Evolutionary conservation across 2,888 invertebrate genomes (phyloP).

Genomic region (Stegophylla sp.): DNA sequence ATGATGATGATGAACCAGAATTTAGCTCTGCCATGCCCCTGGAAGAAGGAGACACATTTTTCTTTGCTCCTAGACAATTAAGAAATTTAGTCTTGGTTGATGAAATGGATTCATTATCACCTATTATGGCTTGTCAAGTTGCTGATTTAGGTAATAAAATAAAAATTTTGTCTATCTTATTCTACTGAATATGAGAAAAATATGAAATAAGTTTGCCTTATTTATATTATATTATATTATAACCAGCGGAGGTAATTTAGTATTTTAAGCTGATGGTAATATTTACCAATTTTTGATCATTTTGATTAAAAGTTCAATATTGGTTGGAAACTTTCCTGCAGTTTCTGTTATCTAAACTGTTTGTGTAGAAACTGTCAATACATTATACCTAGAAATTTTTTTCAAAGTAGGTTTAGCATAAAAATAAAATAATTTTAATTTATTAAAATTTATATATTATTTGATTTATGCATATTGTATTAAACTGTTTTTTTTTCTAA

Average conservation of each 20-base stretch:
- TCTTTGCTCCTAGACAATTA: conserved; percentile 92
- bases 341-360: background rate
- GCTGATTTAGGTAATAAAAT: conserved; percentile 74
- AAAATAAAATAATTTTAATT: no score
- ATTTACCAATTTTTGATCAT: background rate
- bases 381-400: no score
- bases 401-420: no score
- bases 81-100: conserved; percentile 96
- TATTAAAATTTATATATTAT: no score
- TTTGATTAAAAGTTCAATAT: background rate
- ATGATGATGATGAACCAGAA: conserved; percentile 98
- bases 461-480: no score
- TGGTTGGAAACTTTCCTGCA: background rate
- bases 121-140: conserved; percentile 83
- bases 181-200: conserved; percentile 3
- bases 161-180: background rate
- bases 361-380: background rate
- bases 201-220: background rate
- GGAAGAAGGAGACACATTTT: conserved; percentile 98
- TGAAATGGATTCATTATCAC: conserved; percentile 94
- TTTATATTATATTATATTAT: background rate
- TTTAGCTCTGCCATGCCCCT: conserved; percentile 98
- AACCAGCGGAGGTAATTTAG: conserved; percentile 23
- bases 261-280: conserved; percentile 10
- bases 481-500: no score